Evolutionary conservation across 2,113 vertebrate species (phyloP).

Genomic region (Pseudopipra pipra): DNA sequence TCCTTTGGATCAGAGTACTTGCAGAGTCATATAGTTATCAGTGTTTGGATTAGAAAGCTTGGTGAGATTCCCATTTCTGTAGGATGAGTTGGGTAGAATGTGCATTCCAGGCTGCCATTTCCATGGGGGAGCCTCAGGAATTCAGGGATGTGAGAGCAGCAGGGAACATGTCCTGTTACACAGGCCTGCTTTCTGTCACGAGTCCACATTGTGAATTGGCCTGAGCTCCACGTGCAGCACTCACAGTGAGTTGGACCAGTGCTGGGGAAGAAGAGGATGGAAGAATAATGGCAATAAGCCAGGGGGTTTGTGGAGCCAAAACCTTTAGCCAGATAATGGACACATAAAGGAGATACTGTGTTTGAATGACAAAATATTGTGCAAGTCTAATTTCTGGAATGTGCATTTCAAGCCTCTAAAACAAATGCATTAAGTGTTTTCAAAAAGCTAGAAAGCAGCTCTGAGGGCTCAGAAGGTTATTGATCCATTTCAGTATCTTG

Average conservation of each 20-base stretch:
- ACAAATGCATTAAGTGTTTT: neutral
- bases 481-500: neutral
- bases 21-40: neutral
- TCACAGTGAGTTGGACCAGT: neutral
- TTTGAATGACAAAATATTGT: neutral
- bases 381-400: neutral
- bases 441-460: neutral
- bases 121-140: conserved; percentile 11
- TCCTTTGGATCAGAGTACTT: neutral
- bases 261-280: neutral
- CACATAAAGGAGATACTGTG: neutral
- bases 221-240: neutral
- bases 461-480: neutral
- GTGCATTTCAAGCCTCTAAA: neutral
- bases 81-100: neutral
- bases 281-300: neutral
- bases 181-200: conserved; percentile 28
- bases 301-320: neutral
- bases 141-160: conserved; percentile 11
- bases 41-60: conserved; percentile 1
- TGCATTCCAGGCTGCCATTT: conserved; percentile 14
- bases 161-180: neutral
- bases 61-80: neutral
- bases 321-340: neutral
- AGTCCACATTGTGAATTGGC: neutral